Evolutionary conservation across 1,140 invertebrate species (phyloP), one percentile per base, ranked within the genome.

Genomic region (Drosophila mauritiana): DNA sequence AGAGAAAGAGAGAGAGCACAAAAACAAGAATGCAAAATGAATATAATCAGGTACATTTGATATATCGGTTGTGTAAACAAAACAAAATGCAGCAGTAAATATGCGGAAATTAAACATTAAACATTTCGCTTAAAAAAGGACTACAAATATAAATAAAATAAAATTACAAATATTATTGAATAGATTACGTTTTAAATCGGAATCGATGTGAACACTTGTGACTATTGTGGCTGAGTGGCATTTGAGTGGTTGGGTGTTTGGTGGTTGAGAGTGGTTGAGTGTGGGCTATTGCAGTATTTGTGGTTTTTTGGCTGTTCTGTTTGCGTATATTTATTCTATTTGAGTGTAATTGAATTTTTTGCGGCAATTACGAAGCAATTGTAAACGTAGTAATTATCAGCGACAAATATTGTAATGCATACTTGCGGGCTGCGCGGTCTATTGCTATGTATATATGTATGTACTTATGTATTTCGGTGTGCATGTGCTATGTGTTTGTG

Each of bases 1-100:
- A 75, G 74, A 3, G 20, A 22, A 3, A 73, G 72, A 75, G 74
- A 22, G 20, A 22, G 20, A 73, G 72, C 56, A 69, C 56, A 73
- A 67, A 83, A 84, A 70, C 43, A 57, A 62, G 79, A 89, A 84
- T 89, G 80, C 84, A 84, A 89, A 89, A 89, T 89, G 84, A 89
- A 78, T 89, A 89, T 89, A 89, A 89, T 89, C 84, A 89, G 84
- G 84, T 89, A 89, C 84, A 89, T 89, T 89, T 90, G 80, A 89
- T 89, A 89, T 90, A 89, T 90, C 77, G 84, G 84, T 89, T 74
- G 51, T 80, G 70, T 76, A 64, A 77, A 70, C 52, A 61, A 88
- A 83, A 88, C 70, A 82, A 88, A 89, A 89, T 88, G 73, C 79
- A 70, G 84, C 76, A 80, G 76, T 68, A 70, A 70, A 74, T 54